Evolutionary conservation across 2,797 vertebrate species (phyloP).

Genomic region (Schizopygopsis malacanthus): DNA sequence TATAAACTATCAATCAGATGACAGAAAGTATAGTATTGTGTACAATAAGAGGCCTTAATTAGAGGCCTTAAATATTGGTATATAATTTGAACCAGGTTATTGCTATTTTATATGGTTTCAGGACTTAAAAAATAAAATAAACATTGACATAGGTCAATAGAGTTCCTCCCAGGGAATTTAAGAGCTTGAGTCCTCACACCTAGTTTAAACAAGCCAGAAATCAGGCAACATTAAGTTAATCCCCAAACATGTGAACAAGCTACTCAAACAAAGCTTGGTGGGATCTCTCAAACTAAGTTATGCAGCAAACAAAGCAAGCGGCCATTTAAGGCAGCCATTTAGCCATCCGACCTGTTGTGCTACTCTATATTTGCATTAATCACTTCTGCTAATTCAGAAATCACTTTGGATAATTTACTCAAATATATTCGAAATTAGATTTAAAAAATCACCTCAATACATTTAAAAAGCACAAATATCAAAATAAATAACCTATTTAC

Average conservation of each 20-base stretch:
- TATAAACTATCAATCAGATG: neutral
- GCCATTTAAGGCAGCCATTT: neutral
- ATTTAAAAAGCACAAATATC: neutral
- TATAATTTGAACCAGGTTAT: neutral
- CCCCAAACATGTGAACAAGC: neutral
- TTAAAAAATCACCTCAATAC: neutral
- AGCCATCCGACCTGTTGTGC: neutral
- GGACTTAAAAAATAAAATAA: neutral
- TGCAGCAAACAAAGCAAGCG: neutral
- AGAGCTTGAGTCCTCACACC: neutral
- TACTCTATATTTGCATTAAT: neutral
- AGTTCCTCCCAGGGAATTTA: neutral
- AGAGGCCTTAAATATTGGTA: neutral
- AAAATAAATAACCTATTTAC: neutral
- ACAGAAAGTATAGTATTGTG: neutral
- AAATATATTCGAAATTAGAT: neutral
- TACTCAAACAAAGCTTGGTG: neutral
- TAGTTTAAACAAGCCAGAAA: neutral
- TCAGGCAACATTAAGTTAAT: neutral
- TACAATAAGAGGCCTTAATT: neutral
- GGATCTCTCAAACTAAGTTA: neutral
- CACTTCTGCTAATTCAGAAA: neutral
- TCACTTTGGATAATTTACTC: neutral
- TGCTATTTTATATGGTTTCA: neutral
- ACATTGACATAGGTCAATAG: neutral